Percentiles rank a stretch among this genome's conserved stretches.
Conservation (phyloP, 2,113 vertebrate species). For the Apaloderma vittatum region DNA sequence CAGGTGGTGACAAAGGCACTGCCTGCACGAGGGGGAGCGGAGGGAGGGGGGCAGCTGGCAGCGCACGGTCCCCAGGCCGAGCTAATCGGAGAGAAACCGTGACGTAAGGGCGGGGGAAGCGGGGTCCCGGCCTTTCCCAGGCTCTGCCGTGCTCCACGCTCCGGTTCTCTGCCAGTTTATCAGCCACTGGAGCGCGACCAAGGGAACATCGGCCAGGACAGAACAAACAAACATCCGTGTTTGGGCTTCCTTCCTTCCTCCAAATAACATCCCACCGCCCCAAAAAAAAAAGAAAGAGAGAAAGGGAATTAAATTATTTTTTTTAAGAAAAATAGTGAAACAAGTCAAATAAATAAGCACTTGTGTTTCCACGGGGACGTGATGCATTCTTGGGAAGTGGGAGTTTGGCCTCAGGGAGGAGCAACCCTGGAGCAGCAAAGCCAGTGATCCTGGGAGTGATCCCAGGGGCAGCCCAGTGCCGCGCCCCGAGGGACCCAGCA, state of each 20-base stretch:
- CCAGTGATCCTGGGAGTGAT: not conserved
- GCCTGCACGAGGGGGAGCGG: not conserved
- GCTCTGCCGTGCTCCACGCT: slow-evolving; percentile 53
- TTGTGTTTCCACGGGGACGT: not conserved
- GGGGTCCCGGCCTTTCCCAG: slow-evolving; percentile 71
- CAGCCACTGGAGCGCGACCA: slow-evolving; percentile 53
- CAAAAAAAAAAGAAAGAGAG: not conserved
- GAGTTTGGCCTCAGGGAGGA: not conserved
- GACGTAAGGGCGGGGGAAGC: slow-evolving; percentile 2
- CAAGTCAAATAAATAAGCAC: slow-evolving; percentile 39
- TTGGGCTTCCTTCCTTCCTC: slow-evolving; percentile 65
- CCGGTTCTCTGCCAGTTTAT: slow-evolving; percentile 55
- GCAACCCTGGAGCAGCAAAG: fast-evolving
- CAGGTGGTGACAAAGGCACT: not conserved
- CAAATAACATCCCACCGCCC: not conserved
- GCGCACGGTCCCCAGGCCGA: not conserved
- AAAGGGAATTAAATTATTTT: not conserved
- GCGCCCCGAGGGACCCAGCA: fast-evolving
- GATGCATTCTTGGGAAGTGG: not conserved
- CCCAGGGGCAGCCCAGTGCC: fast-evolving
- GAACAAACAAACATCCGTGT: slow-evolving; percentile 72
- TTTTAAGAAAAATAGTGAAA: not conserved
- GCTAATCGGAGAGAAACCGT: not conserved
- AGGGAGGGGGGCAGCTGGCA: not conserved
- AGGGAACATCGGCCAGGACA: slow-evolving; percentile 62